A percentile compares a stretch with the other conserved stretches of the same genome.
phyloP scores from a whole-genome alignment of 2,888 invertebrate genomes.

The Eubasilissa splendida region DNA sequence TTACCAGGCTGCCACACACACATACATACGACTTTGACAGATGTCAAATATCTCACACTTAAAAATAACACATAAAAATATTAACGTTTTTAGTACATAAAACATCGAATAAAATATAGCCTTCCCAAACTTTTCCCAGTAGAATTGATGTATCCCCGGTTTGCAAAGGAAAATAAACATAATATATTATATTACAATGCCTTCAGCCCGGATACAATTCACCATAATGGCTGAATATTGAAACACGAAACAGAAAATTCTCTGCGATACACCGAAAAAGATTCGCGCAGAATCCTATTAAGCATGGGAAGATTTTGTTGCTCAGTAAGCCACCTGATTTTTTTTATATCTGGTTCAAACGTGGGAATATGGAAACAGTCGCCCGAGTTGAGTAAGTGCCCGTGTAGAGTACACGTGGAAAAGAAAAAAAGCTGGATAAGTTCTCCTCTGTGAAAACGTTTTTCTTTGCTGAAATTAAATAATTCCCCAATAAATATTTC shows the following conservation, averaged over 20 bases:
- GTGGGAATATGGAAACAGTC: constrained; percentile 13
- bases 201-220: constrained; percentile 21
- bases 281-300: constrained; percentile 22
- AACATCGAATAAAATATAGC: not conserved
- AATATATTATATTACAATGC: not conserved
- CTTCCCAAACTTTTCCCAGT: not conserved
- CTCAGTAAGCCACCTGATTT: constrained; percentile 2
- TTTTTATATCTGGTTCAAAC: not conserved
- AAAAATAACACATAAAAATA: no score
- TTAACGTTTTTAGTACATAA: no score
- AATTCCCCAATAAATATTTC: constrained; percentile 33
- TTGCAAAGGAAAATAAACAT: constrained; percentile 46
- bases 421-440: not conserved
- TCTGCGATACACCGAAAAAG: not conserved
- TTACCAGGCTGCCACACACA: no score
- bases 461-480: constrained; percentile 21
- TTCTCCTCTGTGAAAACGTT: constrained; percentile 2
- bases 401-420: not conserved
- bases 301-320: not conserved
- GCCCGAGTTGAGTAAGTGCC: constrained; percentile 1
- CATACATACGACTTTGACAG: no score
- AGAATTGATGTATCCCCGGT: constrained; percentile 47
- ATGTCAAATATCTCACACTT: no score
- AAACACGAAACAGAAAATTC: constrained; percentile 41
- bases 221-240: constrained; percentile 41